Evolutionary conservation across 2,113 vertebrate species (phyloP).

Genomic region (Calyptomena viridis): DNA sequence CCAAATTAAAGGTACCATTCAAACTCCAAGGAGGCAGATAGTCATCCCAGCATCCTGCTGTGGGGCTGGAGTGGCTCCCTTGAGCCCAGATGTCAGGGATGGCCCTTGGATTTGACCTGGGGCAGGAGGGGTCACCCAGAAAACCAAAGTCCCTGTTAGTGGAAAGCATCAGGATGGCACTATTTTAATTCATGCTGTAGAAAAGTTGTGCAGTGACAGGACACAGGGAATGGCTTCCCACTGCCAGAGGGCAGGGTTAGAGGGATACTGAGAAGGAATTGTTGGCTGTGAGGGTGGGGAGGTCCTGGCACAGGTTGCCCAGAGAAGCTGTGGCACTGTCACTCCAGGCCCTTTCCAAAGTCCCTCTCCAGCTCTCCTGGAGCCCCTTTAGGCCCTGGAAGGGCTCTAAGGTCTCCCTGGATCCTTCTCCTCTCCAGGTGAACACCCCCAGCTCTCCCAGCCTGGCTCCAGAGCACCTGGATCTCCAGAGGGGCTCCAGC

Average conservation of each 20-base stretch:
- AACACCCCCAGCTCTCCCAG: too few species aligned
- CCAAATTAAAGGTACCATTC: fast-evolving
- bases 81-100: background rate
- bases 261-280: background rate
- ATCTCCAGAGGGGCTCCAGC: too few species aligned
- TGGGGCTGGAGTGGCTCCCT: background rate
- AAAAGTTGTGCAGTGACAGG: background rate
- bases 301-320: background rate
- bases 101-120: fast-evolving
- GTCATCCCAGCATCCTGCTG: background rate
- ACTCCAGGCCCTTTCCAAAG: too few species aligned
- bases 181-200: fast-evolving
- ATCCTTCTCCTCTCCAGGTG: too few species aligned
- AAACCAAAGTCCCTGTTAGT: background rate
- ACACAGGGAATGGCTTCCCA: background rate
- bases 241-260: background rate
- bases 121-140: background rate
- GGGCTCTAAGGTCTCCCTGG: too few species aligned
- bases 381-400: too few species aligned
- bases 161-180: background rate
- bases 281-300: background rate
- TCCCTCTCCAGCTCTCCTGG: too few species aligned
- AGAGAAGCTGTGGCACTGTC: background rate
- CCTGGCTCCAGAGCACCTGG: too few species aligned
- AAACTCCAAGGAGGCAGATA: background rate